Evolutionary conservation across 1,140 invertebrate genomes (phyloP), one percentile per base, ranked within the genome.

Genomic region (Apocrypta bakeri): DNA sequence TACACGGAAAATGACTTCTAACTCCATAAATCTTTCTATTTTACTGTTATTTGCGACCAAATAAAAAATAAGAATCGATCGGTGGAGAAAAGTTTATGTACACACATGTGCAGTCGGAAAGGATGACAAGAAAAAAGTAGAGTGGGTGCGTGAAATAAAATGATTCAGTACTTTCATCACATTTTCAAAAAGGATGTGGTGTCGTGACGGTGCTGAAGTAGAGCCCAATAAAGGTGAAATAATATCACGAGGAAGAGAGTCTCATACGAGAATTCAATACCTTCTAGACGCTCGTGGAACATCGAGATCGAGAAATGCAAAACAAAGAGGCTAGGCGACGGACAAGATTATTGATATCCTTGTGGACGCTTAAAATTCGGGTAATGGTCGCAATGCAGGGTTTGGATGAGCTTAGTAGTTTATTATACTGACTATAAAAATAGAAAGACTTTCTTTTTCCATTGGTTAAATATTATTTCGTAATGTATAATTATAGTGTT

Each of bases 201-300:
- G 21, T 37, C 21, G 24, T 42, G 71, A 42, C 40, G 48, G 24
- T 17, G 56, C 27, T 21, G 40, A 56, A 63, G 31, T 25, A 33
- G 63, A 68, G 76, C 17, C 6, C 63, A 78, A 78, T 78, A 78
- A 68, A 78, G 76, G 61, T 78, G 37, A 78, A 78, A 78, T 78
- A 78, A 78, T 78, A 78, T 68, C 29, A n/a, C 63, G 25, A 24
- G 63, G 63, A 25, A 12, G 63, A 25, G 27, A 24, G 29, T 4
- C 68, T 31, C 31, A 11, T 1, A 21, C 72, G 17, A 56, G 42
- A 74, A 74, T 74, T 42, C 72, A 37, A 74, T 74, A 48, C 42
- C 2, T 8, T 11, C 25, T 2, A n/a, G 72, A 74, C 42, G 42
- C 17, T 25, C 17, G 40, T 11, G 42, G 72, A 74, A 74, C 61